Percentiles rank a stretch among this genome's conserved stretches.
phyloP scores from a whole-genome alignment of 2,113 vertebrate species.

The Halcyon senegalensis region DNA sequence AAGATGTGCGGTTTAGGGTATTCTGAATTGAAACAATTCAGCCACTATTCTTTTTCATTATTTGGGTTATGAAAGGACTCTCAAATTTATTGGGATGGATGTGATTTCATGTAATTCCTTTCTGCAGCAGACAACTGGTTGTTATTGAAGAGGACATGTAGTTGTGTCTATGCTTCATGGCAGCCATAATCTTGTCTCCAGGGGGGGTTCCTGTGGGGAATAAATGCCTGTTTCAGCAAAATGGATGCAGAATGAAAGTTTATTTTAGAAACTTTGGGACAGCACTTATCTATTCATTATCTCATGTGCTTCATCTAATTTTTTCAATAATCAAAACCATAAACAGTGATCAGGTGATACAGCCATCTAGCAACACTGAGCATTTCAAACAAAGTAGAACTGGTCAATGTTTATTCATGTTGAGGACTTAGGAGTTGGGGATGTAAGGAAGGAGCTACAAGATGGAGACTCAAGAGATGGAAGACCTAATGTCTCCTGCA shows the following conservation, averaged over 20 bases:
- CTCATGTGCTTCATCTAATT: not conserved
- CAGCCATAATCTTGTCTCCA: not conserved
- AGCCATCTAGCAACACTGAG: not conserved
- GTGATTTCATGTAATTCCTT: not conserved
- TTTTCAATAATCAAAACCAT: not conserved
- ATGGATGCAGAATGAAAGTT: not conserved
- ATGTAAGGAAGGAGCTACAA: not conserved
- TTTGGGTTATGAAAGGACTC: not conserved
- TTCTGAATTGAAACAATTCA: not conserved
- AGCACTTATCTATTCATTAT: not conserved
- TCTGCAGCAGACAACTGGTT: not conserved
- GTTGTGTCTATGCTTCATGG: not conserved
- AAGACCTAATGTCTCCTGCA: not conserved
- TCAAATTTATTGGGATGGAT: not conserved
- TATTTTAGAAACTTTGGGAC: not conserved
- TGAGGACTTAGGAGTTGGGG: not conserved
- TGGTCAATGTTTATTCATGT: not conserved
- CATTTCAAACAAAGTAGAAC: not conserved
- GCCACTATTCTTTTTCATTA: not conserved
- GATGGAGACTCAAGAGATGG: not conserved
- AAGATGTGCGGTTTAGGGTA: not conserved
- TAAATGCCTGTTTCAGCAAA: not conserved
- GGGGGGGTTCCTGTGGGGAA: accelerated
- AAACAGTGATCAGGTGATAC: not conserved
- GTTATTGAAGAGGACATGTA: not conserved